Evolutionary conservation across 1,140 invertebrate genomes (phyloP).

Genomic region (Chironomus tepperi): DNA sequence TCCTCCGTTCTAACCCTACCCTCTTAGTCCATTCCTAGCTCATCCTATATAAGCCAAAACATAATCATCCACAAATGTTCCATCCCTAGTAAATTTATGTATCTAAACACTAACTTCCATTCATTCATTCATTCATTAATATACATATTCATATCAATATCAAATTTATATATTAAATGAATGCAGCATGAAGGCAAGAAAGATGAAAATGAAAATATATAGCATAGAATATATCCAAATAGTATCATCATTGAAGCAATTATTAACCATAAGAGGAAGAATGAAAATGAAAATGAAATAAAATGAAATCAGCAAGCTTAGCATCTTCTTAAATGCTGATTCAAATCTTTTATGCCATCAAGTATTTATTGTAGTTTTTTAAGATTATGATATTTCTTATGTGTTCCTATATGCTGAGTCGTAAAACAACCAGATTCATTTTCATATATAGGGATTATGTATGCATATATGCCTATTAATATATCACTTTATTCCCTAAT

Average conservation of each 20-base stretch:
- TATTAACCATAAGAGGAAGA: neutral
- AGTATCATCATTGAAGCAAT: neutral
- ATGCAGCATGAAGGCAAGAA: neutral
- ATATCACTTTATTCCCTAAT: slow-evolving; percentile 6
- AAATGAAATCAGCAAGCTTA: slow-evolving; percentile 20
- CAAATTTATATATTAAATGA: too few species aligned
- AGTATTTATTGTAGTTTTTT: neutral
- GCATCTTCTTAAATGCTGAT: slow-evolving; percentile 5
- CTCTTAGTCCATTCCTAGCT: too few species aligned
- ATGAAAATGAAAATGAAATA: neutral
- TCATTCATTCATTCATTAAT: too few species aligned
- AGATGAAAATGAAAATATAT: neutral
- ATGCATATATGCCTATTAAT: neutral
- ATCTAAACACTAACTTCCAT: too few species aligned
- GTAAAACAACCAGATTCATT: neutral
- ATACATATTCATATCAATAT: too few species aligned
- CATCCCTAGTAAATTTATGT: too few species aligned
- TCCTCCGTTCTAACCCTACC: too few species aligned
- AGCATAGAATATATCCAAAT: neutral
- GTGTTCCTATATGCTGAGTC: neutral
- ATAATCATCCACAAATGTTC: too few species aligned
- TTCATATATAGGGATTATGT: neutral
- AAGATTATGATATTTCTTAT: neutral
- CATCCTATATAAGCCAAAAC: too few species aligned
- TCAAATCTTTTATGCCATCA: neutral